Percentiles rank a stretch among this genome's conserved stretches.
phyloP scores from a whole-genome alignment of 2,113 vertebrate genomes.

The Scolopax mira region DNA sequence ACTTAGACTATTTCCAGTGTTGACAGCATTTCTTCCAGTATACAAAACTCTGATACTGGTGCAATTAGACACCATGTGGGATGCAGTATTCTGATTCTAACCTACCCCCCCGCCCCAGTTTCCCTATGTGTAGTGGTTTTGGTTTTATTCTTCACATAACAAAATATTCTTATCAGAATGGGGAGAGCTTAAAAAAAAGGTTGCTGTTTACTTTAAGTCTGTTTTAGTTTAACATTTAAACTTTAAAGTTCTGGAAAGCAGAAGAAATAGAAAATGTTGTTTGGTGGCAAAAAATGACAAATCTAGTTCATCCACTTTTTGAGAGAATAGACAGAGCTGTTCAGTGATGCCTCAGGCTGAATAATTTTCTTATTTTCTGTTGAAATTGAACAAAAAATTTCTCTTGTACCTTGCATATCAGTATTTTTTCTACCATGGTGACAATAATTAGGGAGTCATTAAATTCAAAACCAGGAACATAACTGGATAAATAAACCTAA shows the following conservation, averaged over 20 bases:
- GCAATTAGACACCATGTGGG: not conserved
- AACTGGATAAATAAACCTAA: conserved; percentile 68
- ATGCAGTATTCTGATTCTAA: not conserved
- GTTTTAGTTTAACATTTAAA: too few species aligned
- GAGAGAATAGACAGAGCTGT: not conserved
- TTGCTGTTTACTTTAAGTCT: not conserved
- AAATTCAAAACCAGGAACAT: conserved; percentile 53
- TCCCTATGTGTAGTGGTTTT: not conserved
- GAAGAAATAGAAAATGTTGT: not conserved
- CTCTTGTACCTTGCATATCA: conserved; percentile 46
- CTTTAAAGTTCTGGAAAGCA: not conserved
- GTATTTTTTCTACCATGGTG: conserved; percentile 53
- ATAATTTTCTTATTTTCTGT: not conserved
- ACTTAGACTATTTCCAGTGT: not conserved
- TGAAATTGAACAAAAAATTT: conserved; percentile 42
- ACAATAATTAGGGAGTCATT: conserved; percentile 46
- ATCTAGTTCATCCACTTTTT: not conserved
- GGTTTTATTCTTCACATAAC: not conserved
- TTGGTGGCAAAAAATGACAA: not conserved
- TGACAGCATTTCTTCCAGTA: not conserved
- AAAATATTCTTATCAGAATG: not conserved
- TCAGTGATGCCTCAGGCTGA: not conserved
- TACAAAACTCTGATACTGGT: not conserved
- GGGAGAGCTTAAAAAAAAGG: not conserved
- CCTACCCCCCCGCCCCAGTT: accelerated